Conservation (phyloP, 1,140 invertebrate genomes). For the Sitodiplosis mosellana region DNA sequence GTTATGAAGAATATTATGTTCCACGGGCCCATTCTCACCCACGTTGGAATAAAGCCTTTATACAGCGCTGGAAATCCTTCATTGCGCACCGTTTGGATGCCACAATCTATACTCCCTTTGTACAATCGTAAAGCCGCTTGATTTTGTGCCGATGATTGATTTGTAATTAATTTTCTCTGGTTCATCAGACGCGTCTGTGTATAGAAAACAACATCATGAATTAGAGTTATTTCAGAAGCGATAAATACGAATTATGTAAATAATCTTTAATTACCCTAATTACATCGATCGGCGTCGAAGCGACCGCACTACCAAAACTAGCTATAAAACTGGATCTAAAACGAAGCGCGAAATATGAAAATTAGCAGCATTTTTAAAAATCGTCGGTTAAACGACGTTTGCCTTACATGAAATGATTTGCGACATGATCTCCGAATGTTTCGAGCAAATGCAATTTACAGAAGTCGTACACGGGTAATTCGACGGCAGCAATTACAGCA, state of each 20-base stretch:
- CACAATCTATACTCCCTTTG: constrained; percentile 73
- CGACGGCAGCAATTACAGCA: constrained; percentile 79
- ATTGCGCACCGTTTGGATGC: constrained; percentile 43
- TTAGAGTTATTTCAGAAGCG: too few species aligned
- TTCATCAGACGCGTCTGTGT: constrained; percentile 82
- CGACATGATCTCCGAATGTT: constrained; percentile 54
- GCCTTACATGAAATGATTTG: constrained; percentile 75
- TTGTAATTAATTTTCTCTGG: constrained; percentile 36
- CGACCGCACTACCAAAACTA: constrained; percentile 78
- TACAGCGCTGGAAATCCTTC: constrained; percentile 73
- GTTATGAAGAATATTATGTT: constrained; percentile 94
- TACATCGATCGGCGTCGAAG: constrained; percentile 90
- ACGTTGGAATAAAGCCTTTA: constrained; percentile 90
- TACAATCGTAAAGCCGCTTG: constrained; percentile 39
- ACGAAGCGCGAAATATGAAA: constrained; percentile 19
- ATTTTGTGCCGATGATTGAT: constrained; percentile 23
- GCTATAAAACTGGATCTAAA: constrained; percentile 74
- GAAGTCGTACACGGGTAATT: constrained; percentile 85
- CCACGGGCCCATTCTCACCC: constrained; percentile 91
- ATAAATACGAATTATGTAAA: too few species aligned
- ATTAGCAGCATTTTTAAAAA: background rate
- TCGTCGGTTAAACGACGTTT: background rate
- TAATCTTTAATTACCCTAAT: constrained; percentile 51
- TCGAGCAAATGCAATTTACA: constrained; percentile 62
- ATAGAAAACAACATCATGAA: too few species aligned